These are phyloP conservation scores for Sminthopsis crassicaudata DNA, from an alignment of 2,113 vertebrate species.

Conservation along the genomic window DNA sequence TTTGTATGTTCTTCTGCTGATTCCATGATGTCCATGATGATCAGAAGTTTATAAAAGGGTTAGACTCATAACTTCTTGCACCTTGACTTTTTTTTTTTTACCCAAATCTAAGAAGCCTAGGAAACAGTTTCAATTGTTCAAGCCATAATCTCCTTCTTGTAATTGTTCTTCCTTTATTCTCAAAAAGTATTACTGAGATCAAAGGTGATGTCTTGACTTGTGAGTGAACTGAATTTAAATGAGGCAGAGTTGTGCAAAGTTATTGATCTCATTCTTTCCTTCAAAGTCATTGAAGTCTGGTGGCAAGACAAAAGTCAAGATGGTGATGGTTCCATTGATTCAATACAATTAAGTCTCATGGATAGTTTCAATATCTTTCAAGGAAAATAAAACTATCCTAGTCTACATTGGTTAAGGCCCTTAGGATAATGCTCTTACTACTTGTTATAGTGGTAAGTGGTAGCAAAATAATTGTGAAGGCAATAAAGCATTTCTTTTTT, in stretches of 20 bases:
- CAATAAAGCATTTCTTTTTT: background rate
- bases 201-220: too few relatives aligned
- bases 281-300: background rate
- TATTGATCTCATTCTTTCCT: background rate
- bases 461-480: background rate
- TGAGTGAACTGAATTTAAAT: background rate
- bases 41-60: background rate
- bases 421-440: background rate
- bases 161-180: too few relatives aligned
- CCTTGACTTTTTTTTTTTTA: background rate
- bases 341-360: background rate
- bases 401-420: background rate
- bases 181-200: too few relatives aligned
- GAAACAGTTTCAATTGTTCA: background rate
- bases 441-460: background rate
- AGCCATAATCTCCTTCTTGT: background rate
- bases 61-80: background rate
- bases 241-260: background rate
- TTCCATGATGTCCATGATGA: background rate
- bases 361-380: background rate
- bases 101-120: background rate
- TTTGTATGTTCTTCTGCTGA: background rate
- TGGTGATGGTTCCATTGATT: background rate
- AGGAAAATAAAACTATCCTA: background rate
- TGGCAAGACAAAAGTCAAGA: too few relatives aligned